A percentile compares a stretch with the other conserved stretches of the same genome.
Conservation (phyloP, 2,797 vertebrate species). For the Sphaeramia orbicularis region DNA sequence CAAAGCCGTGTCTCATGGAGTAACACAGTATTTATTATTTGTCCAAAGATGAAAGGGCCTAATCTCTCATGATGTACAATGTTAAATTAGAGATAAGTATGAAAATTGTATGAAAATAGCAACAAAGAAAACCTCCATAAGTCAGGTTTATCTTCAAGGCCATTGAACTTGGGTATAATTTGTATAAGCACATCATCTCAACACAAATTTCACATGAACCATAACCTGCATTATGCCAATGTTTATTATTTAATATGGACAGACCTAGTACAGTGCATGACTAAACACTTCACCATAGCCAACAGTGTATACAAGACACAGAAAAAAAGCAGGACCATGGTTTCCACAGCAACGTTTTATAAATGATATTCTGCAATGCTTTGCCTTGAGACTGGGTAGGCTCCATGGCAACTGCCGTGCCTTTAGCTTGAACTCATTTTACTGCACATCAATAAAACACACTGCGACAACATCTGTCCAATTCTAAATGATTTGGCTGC, state of each 20-base stretch:
- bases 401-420: slow-evolving; percentile 81
- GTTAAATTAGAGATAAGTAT: neutral
- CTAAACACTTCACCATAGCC: slow-evolving; percentile 42
- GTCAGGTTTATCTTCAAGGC: no score
- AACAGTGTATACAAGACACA: slow-evolving; percentile 47
- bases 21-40: neutral
- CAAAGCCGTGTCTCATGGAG: neutral
- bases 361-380: slow-evolving; percentile 75
- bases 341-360: slow-evolving; percentile 81
- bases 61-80: neutral
- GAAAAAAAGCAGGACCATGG: slow-evolving; percentile 52
- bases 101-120: no score
- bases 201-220: neutral
- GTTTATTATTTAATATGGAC: neutral
- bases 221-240: neutral
- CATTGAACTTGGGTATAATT: neutral
- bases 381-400: slow-evolving; percentile 69
- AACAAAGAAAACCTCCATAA: no score
- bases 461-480: slow-evolving; percentile 62
- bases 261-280: slow-evolving; percentile 15
- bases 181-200: neutral
- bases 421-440: slow-evolving; percentile 68
- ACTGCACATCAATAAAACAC: slow-evolving; percentile 77
- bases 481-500: slow-evolving; percentile 38
- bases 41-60: neutral